Percentiles rank a stretch among this genome's conserved stretches.
Conservation (phyloP, 2,888 invertebrate species). For the Anticlea derivata region DNA sequence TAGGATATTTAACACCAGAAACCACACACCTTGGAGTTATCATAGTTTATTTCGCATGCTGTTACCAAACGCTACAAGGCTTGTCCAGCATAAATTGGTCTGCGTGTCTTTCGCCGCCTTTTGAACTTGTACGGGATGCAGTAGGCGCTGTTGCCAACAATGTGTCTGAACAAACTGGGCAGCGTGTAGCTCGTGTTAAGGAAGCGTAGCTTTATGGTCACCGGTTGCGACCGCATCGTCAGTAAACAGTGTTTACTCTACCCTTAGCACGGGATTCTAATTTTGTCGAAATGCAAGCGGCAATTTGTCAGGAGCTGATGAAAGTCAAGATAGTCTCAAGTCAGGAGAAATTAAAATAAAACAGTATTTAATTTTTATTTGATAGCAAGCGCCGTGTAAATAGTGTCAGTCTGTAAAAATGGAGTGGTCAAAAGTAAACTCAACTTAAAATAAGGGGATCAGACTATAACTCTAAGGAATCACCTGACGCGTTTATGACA, state of each 20-base stretch:
- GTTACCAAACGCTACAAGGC: slow-evolving; percentile 64
- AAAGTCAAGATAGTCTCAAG: no score
- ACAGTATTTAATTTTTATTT: no score
- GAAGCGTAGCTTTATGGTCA: slow-evolving; percentile 71
- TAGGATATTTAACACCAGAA: slow-evolving; percentile 59
- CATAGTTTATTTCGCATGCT: slow-evolving; percentile 73
- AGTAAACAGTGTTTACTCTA: slow-evolving; percentile 45
- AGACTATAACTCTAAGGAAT: no score
- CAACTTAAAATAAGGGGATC: no score
- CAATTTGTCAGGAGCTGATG: no score
- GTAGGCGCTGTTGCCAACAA: slow-evolving; percentile 35
- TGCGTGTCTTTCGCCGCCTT: slow-evolving; percentile 33
- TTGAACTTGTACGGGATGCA: slow-evolving; percentile 27
- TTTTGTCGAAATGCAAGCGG: background rate
- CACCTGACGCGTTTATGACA: no score
- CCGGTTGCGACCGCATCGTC: slow-evolving; percentile 64
- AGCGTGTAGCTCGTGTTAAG: slow-evolving; percentile 58
- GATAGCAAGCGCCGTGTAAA: no score
- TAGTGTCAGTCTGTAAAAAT: no score
- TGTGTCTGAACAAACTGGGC: slow-evolving; percentile 52
- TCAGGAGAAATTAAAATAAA: no score
- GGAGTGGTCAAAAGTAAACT: no score
- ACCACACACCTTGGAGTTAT: slow-evolving; percentile 65
- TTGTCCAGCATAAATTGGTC: slow-evolving; percentile 44
- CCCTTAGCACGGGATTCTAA: slow-evolving; percentile 2